A percentile compares a stretch with the other conserved stretches of the same genome.
These are phyloP conservation scores for Pseudolaguvia tuberculata DNA, from an alignment of 2,113 vertebrate species.

Conservation along the genomic window DNA sequence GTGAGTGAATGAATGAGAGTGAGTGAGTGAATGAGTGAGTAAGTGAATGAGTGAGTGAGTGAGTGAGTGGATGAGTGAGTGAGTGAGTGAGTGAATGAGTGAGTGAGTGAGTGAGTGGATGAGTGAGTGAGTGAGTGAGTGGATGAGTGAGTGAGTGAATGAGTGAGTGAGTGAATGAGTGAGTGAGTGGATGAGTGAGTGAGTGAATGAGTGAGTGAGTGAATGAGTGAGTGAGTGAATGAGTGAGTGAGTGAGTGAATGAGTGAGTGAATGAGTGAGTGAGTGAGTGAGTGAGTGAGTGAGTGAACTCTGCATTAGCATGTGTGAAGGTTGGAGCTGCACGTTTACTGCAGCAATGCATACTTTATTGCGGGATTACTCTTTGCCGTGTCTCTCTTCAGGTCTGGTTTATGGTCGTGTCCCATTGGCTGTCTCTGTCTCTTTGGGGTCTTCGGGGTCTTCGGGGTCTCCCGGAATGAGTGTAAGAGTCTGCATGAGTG, in stretches of 20 bases:
- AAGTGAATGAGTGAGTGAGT: not conserved
- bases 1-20: too few species aligned
- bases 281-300: not conserved
- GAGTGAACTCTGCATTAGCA: not conserved
- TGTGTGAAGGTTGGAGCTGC: not conserved
- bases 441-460: not conserved
- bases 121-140: too few species aligned
- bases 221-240: too few species aligned
- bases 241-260: too few species aligned
- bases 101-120: not conserved
- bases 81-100: too few species aligned
- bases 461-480: not conserved
- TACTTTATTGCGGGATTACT: not conserved
- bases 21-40: too few species aligned
- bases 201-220: not conserved
- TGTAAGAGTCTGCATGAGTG: constrained; percentile 29
- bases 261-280: too few species aligned
- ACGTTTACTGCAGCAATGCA: not conserved
- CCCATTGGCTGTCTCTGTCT: not conserved
- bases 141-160: not conserved
- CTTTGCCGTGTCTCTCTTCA: not conserved
- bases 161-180: not conserved
- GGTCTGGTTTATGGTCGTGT: constrained; percentile 23
- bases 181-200: too few species aligned
- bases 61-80: too few species aligned